Conservation (phyloP, 2,797 vertebrate genomes). For the Characodon lateralis region DNA sequence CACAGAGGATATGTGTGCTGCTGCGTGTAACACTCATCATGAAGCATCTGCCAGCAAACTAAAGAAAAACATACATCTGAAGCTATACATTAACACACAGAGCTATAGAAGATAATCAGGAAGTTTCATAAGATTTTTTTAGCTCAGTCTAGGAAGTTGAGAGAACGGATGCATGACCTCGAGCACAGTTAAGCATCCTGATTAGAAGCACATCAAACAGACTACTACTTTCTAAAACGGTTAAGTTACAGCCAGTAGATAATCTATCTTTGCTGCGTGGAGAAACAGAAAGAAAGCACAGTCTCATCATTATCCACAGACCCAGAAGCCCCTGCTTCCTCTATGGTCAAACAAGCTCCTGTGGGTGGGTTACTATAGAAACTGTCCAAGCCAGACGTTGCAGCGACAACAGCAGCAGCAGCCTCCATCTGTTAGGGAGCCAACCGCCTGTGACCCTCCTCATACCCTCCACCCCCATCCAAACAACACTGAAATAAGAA, state of each 20-base stretch:
- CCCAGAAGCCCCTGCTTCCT: constrained; percentile 79
- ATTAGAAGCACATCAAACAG: constrained; percentile 14
- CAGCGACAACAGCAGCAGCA: constrained; percentile 72
- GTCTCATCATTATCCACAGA: constrained; percentile 79
- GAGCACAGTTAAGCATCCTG: constrained; percentile 11
- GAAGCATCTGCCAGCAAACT: constrained; percentile 21
- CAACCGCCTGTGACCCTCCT: constrained; percentile 59
- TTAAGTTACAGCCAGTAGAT: constrained; percentile 45
- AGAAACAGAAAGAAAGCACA: constrained; percentile 61
- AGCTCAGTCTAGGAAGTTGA: constrained; percentile 9
- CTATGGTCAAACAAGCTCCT: constrained; percentile 71
- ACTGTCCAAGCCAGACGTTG: constrained; percentile 83
- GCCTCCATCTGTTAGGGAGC: constrained; percentile 66
- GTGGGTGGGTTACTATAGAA: constrained; percentile 86
- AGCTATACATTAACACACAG: not conserved
- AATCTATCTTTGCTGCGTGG: constrained; percentile 62
- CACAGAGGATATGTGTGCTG: constrained; percentile 34
- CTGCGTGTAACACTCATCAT: constrained; percentile 27
- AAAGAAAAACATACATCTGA: constrained; percentile 10
- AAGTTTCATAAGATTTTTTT: constrained; percentile 21
- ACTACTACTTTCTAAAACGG: constrained; percentile 30
- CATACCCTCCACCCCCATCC: constrained; percentile 1
- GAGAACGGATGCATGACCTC: constrained; percentile 25
- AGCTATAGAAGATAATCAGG: constrained; percentile 23
- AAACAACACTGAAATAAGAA: constrained; percentile 27